phyloP scores from a whole-genome alignment of 2,113 vertebrate genomes.

The Anoplopoma fimbria region DNA sequence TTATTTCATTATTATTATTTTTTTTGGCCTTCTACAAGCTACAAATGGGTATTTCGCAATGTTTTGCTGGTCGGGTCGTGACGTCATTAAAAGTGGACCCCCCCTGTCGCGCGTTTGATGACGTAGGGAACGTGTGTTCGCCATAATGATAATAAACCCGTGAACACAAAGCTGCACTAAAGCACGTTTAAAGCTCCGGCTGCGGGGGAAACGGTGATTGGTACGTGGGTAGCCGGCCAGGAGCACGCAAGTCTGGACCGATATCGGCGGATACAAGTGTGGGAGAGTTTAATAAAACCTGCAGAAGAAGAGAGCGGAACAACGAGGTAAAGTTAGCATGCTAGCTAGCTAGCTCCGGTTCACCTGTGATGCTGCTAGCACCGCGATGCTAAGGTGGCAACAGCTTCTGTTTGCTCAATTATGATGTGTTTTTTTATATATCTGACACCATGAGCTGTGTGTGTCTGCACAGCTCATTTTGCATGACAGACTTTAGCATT shows the following conservation, averaged over 20 bases:
- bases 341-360: conserved; percentile 58
- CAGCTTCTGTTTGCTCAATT: neutral
- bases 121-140: conserved; percentile 82
- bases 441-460: neutral
- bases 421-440: neutral
- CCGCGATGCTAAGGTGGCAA: neutral
- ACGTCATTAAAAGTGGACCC: conserved; percentile 75
- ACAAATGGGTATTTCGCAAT: conserved; percentile 13
- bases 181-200: conserved; percentile 26
- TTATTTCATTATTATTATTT: neutral
- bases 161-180: conserved; percentile 69
- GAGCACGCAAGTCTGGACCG: neutral
- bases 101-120: conserved; percentile 74
- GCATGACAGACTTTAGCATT: neutral
- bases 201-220: conserved; percentile 6
- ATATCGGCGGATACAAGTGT: conserved; percentile 10
- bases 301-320: conserved; percentile 56
- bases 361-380: conserved; percentile 48
- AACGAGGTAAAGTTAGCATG: conserved; percentile 78
- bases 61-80: conserved; percentile 41
- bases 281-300: neutral
- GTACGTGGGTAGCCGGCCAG: neutral
- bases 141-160: conserved; percentile 83
- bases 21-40: neutral
- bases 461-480: neutral